phyloP scores from a whole-genome alignment of 2,888 invertebrate genomes.

The Penaeus monodon region DNA sequence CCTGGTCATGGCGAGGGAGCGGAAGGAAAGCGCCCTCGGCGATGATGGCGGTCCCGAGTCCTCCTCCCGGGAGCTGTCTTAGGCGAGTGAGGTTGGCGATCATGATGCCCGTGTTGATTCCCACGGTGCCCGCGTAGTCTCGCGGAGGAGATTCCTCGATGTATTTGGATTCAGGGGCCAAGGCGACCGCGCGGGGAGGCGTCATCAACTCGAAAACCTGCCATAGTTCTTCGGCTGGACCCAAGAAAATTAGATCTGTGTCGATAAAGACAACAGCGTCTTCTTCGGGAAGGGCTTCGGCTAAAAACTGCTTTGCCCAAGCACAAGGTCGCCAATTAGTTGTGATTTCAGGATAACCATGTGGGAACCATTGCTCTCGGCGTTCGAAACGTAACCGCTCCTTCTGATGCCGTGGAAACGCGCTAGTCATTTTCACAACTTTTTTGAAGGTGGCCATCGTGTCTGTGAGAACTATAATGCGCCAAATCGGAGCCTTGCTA shows the following conservation, averaged over 20 bases:
- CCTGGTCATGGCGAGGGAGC: constrained; percentile 71
- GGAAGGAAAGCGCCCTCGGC: constrained; percentile 25
- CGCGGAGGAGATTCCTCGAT: constrained; percentile 24
- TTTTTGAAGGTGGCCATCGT: constrained; percentile 33
- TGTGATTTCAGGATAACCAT: neutral
- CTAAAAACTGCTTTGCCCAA: constrained; percentile 63
- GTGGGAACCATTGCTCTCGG: neutral
- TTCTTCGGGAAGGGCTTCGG: constrained; percentile 68
- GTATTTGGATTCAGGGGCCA: constrained; percentile 69
- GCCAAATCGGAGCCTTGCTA: constrained; percentile 39
- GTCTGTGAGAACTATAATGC: constrained; percentile 58
- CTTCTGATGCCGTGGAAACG: constrained; percentile 16
- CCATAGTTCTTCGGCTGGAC: constrained; percentile 71
- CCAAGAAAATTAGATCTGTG: constrained; percentile 72
- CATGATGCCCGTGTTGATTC: constrained; percentile 73
- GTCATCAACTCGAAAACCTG: constrained; percentile 69
- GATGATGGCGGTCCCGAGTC: constrained; percentile 37
- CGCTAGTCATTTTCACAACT: constrained; percentile 26
- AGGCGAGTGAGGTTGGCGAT: constrained; percentile 72
- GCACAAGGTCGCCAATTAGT: constrained; percentile 57
- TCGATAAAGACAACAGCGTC: constrained; percentile 72
- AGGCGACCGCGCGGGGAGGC: constrained; percentile 69
- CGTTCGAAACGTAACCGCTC: constrained; percentile 26
- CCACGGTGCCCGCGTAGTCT: constrained; percentile 67
- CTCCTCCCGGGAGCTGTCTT: constrained; percentile 66